Percentiles rank a stretch among this genome's conserved stretches.
These are phyloP conservation scores for Poecile montanus DNA, from an alignment of 2,797 vertebrate genomes.

Conservation along the genomic window DNA sequence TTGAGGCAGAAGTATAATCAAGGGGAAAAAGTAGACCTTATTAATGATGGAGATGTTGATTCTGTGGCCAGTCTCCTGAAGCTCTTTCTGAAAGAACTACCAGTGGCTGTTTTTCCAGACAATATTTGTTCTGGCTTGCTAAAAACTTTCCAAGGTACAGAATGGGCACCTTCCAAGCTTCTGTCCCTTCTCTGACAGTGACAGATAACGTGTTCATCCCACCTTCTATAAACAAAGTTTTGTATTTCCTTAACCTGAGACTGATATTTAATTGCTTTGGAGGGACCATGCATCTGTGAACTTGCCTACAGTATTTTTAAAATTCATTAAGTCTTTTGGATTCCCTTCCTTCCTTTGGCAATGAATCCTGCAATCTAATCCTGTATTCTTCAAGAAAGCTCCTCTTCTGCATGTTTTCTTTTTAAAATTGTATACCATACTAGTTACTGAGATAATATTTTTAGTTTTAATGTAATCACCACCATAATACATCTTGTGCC, in stretches of 20 bases:
- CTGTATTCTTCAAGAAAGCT: background rate
- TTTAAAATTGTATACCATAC: background rate
- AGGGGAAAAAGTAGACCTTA: constrained; percentile 78
- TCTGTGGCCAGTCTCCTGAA: constrained; percentile 85
- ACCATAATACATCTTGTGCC: background rate
- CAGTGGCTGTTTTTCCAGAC: constrained; percentile 80
- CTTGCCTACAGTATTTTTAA: background rate
- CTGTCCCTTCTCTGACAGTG: background rate
- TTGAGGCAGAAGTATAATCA: constrained; percentile 80
- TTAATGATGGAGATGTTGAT: constrained; percentile 76
- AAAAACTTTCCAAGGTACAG: constrained; percentile 76
- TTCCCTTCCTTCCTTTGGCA: background rate
- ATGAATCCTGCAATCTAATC: background rate
- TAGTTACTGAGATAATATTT: background rate
- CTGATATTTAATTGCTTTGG: background rate
- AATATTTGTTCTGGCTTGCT: constrained; percentile 69
- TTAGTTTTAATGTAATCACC: background rate
- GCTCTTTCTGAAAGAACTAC: constrained; percentile 84
- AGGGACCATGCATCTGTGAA: background rate
- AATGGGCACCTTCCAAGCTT: background rate
- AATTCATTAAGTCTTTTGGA: background rate
- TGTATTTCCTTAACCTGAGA: background rate
- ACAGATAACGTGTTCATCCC: background rate
- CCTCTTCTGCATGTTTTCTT: background rate
- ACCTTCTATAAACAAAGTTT: background rate